phyloP scores from a whole-genome alignment of 1,140 invertebrate species.

The Theocolax elegans region DNA sequence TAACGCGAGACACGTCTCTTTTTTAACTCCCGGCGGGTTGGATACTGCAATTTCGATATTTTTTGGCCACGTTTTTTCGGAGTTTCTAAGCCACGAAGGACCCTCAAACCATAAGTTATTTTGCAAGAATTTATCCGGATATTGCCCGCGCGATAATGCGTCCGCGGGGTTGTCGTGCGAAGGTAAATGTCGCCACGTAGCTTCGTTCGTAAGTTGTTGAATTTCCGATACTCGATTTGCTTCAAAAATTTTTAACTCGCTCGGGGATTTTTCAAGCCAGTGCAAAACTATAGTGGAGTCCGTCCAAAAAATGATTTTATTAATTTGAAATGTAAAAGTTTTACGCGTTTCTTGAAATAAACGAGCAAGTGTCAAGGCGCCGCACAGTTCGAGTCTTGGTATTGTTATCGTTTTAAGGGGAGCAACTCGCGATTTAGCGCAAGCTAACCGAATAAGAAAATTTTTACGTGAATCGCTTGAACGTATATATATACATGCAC shows the following conservation, averaged over 20 bases:
- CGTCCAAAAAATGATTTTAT: conserved; percentile 31
- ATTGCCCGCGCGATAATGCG: conserved; percentile 50
- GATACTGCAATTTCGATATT: too few species aligned
- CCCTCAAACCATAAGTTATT: conserved; percentile 43
- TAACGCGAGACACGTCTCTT: too few species aligned
- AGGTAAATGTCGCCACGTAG: background rate
- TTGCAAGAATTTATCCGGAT: conserved; percentile 31
- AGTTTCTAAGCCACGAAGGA: conserved; percentile 44
- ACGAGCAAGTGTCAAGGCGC: conserved; percentile 30
- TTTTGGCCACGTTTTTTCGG: background rate
- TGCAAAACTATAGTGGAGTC: conserved; percentile 46
- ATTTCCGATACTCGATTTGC: conserved; percentile 59
- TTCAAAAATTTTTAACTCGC: conserved; percentile 57
- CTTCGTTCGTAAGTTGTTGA: conserved; percentile 43
- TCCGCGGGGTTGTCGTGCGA: conserved; percentile 55
- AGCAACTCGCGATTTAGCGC: conserved; percentile 49
- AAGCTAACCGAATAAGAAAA: background rate
- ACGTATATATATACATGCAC: conserved; percentile 43
- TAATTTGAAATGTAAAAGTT: background rate
- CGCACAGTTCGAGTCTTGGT: too few species aligned
- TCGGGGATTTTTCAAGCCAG: conserved; percentile 44
- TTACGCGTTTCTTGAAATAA: background rate
- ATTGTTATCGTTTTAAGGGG: conserved; percentile 51
- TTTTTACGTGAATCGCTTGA: conserved; percentile 31
- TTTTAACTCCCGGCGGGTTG: too few species aligned